Percentiles rank a stretch among this genome's conserved stretches.
Conservation (phyloP, 2,797 vertebrate genomes). For the Enteromius argenteus region DNA sequence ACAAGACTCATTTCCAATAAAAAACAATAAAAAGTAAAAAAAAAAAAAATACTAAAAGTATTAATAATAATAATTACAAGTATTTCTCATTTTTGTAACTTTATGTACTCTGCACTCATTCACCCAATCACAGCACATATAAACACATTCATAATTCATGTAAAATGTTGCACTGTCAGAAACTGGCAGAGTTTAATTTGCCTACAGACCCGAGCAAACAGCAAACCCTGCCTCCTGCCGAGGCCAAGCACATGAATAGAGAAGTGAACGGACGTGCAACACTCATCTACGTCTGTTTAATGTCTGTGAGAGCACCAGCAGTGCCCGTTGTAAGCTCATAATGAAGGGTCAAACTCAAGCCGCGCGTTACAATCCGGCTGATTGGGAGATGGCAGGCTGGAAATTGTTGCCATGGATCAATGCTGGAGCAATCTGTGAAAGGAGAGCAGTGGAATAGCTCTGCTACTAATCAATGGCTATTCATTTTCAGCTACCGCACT, state of each 20-base stretch:
- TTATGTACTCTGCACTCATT: background rate
- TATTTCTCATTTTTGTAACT: background rate
- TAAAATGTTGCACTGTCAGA: background rate
- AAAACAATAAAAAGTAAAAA: background rate
- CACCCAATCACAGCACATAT: background rate
- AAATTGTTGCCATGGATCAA: conserved; percentile 86
- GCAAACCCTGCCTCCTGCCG: background rate
- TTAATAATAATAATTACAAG: too few relatives aligned
- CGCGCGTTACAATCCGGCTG: conserved; percentile 85
- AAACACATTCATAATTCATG: background rate
- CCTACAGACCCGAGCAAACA: background rate
- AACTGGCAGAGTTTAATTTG: background rate
- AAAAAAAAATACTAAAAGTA: background rate
- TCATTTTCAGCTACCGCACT: conserved; percentile 89
- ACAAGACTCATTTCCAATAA: background rate
- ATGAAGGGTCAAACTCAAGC: conserved; percentile 83
- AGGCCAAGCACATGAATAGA: conserved; percentile 1
- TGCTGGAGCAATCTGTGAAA: conserved; percentile 86
- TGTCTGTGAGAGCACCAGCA: background rate
- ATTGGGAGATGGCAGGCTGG: conserved; percentile 83
- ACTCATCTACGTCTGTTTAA: conserved; percentile 17
- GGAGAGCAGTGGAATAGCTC: conserved; percentile 84
- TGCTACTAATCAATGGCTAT: conserved; percentile 88
- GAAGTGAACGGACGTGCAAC: background rate
- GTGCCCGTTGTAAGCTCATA: conserved; percentile 56